Base-by-base conservation (phyloP, 2,113 vertebrate species). In the Malaclemys terrapin region DNA sequence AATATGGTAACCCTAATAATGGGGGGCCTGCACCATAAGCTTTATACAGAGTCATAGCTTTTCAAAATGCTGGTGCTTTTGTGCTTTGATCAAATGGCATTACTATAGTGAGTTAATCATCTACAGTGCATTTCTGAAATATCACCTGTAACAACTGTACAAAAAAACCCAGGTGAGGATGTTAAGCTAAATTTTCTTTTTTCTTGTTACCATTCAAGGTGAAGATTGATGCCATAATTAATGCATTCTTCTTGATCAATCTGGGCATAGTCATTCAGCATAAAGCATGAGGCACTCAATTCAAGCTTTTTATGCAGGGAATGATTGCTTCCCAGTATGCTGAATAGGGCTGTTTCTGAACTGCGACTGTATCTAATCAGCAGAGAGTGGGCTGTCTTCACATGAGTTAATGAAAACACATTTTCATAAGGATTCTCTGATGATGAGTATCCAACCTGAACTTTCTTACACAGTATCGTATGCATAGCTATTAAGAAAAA, bases 371-470 rank as follows among this genome's bases (percentile, higher is more conserved):
- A 92, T 95, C 96, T 97, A 92, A 97, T 97, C 97, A 96, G 94
- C 89, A 91, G 85, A 88, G 96, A 96, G 96, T 92, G 96, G 96
- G 97, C 95, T 97, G 97, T 87, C 94, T 97, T 97, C 95, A 94
- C 96, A 96, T 89, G 91, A 91, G 91, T 93, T 96, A 94, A 31
- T 94, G 96, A 95, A 96, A 96, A 92, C 94, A 95, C 95, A 80
- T 97, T 97, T 95, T 95, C 86, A 82, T 89, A 89, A 92, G 93
- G 84, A 87, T 92, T 88, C 95, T 95, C 88, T 81, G 54, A 83
- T 89, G 96, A 93, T 95, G 95, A 92, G 91, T 95, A 95, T 59
- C 95, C 93, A 94, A 47, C 94, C 84, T 92, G 94, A 84, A 93
- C 91, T 92, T 94, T 95, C 83, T 93, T 89, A 8, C n/a, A 27